Evolutionary conservation across 1,140 invertebrate species (phyloP).

Genomic region (Parasteatoda tepidariorum): DNA sequence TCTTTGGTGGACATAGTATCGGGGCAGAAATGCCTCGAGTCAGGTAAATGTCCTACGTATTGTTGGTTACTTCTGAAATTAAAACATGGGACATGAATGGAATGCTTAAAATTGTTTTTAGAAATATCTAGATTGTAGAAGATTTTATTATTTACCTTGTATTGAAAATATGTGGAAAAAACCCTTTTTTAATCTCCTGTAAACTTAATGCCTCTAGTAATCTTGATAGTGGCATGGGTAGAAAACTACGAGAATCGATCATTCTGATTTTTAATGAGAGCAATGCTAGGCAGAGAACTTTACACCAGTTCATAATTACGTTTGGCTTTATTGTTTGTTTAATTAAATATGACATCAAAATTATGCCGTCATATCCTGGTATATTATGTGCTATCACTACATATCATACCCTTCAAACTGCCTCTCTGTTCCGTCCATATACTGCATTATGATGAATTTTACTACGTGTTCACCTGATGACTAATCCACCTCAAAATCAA

Average conservation of each 20-base stretch:
- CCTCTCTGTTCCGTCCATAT: neutral
- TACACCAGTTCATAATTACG: neutral
- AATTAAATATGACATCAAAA: neutral
- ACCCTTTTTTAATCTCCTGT: neutral
- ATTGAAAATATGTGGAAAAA: conserved; percentile 36
- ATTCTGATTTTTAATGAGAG: neutral
- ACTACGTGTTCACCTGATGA: neutral
- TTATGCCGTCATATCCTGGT: neutral
- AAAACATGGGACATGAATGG: too few species aligned
- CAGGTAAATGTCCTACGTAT: too few species aligned
- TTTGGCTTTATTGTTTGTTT: neutral
- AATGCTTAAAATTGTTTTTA: too few species aligned
- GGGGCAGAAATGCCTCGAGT: too few species aligned
- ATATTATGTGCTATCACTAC: neutral
- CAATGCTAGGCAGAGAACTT: neutral
- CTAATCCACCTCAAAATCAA: neutral
- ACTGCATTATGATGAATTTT: neutral
- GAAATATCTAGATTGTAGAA: too few species aligned
- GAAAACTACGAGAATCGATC: conserved; percentile 8
- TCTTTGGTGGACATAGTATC: too few species aligned
- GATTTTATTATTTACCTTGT: too few species aligned
- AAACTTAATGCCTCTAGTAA: conserved; percentile 23
- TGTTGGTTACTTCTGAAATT: too few species aligned
- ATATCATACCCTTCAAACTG: neutral
- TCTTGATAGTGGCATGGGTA: neutral